Percentiles rank a stretch among this genome's conserved stretches.
phyloP scores from a whole-genome alignment of 2,113 vertebrate species.

The Clarias magur region DNA sequence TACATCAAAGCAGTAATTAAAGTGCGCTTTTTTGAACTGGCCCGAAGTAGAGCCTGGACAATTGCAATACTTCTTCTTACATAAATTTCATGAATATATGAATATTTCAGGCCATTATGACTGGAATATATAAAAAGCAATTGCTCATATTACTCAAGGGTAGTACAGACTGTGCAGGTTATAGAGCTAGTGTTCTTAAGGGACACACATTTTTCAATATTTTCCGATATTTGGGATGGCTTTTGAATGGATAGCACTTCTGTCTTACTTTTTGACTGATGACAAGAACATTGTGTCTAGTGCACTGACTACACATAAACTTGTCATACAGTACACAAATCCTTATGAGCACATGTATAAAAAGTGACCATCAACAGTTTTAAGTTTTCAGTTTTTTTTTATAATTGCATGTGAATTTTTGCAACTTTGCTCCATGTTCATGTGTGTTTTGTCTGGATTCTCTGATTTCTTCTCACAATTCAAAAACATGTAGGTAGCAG shows the following conservation, averaged over 20 bases:
- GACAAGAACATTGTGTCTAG: slow-evolving; percentile 49
- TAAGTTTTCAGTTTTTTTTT: not conserved
- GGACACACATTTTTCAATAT: slow-evolving; percentile 66
- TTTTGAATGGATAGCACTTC: slow-evolving; percentile 54
- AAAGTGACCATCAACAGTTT: not conserved
- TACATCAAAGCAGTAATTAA: slow-evolving; percentile 33
- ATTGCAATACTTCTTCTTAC: not conserved
- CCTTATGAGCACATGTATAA: not conserved
- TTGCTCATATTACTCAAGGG: slow-evolving; percentile 52
- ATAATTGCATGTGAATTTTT: not conserved
- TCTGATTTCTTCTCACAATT: not conserved
- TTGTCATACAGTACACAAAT: slow-evolving; percentile 41
- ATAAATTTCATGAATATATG: slow-evolving; percentile 33
- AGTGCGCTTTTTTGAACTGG: slow-evolving; percentile 10
- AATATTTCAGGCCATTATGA: slow-evolving; percentile 1
- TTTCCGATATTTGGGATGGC: slow-evolving; percentile 53
- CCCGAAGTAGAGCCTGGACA: not conserved
- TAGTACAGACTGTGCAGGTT: slow-evolving; percentile 49
- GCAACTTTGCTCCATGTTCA: not conserved
- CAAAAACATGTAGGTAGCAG: not conserved
- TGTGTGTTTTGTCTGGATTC: not conserved
- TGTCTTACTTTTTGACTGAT: not conserved
- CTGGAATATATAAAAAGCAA: not conserved
- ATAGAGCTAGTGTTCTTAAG: slow-evolving; percentile 60
- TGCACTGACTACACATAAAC: slow-evolving; percentile 24